A percentile compares a stretch with the other conserved stretches of the same genome.
These are phyloP conservation scores for Pempheris klunzingeri DNA, from an alignment of 2,797 vertebrate genomes.

Conservation along the genomic window DNA sequence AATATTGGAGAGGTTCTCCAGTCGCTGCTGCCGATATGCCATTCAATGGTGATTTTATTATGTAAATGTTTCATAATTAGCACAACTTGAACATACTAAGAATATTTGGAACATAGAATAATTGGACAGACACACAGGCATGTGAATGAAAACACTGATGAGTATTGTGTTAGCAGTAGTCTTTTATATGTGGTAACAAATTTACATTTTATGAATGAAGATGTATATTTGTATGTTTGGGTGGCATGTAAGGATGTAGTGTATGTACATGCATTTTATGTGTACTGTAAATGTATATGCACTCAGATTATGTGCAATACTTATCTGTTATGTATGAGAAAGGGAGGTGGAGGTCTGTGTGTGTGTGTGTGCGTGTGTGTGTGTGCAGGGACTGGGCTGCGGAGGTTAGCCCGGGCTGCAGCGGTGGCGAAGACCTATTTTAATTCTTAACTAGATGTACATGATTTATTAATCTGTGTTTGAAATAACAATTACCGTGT, in stretches of 20 bases:
- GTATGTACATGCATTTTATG: conserved; percentile 25
- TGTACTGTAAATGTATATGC: background rate
- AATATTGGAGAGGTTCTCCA: background rate
- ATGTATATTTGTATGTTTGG: background rate
- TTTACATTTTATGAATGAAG: background rate
- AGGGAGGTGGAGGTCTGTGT: background rate
- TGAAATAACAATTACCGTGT: conserved; percentile 96
- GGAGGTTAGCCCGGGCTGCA: conserved; percentile 78
- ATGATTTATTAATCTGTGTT: conserved; percentile 97
- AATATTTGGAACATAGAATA: no score
- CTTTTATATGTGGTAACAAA: background rate
- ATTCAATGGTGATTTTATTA: conserved; percentile 5
- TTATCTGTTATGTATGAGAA: background rate
- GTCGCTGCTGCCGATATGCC: background rate
- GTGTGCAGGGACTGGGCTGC: conserved; percentile 65
- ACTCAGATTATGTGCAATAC: background rate
- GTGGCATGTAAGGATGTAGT: background rate
- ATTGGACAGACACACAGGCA: background rate
- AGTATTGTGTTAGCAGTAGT: background rate
- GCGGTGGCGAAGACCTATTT: conserved; percentile 87
- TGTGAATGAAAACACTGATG: background rate
- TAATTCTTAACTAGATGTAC: conserved; percentile 93
- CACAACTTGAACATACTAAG: conserved; percentile 11
- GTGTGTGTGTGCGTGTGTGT: conserved; percentile 46
- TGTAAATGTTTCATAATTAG: conserved; percentile 22